Evolutionary conservation across 2,113 vertebrate genomes (phyloP).

Genomic region (Ascaphus truei): DNA sequence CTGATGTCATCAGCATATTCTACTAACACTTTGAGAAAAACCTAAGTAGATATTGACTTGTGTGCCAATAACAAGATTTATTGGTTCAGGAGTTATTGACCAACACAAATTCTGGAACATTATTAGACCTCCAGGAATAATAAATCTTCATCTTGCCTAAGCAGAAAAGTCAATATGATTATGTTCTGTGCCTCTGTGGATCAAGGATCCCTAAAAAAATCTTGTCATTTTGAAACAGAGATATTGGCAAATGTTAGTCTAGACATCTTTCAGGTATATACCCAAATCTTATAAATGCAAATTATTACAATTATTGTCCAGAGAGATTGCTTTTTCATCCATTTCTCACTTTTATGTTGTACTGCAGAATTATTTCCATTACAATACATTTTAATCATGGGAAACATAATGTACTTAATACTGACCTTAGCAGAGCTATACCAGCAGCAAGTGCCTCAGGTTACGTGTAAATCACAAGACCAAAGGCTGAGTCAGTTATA

Average conservation of each 20-base stretch:
- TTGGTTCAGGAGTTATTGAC: constrained; percentile 62
- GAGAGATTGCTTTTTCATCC: no score
- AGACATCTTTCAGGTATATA: not conserved
- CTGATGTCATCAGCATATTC: constrained; percentile 51
- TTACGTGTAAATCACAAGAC: no score
- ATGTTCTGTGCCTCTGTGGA: constrained; percentile 40
- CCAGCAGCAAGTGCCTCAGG: no score
- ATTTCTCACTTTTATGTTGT: no score
- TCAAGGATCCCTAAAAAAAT: constrained; percentile 14
- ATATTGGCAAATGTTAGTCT: not conserved
- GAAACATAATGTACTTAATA: no score
- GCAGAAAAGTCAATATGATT: constrained; percentile 63
- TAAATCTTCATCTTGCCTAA: constrained; percentile 64
- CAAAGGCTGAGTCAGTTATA: no score
- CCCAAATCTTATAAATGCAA: no score
- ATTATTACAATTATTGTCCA: no score
- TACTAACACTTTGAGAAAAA: constrained; percentile 54
- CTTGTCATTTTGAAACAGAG: not conserved
- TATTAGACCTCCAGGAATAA: constrained; percentile 62
- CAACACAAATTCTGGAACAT: constrained; percentile 55
- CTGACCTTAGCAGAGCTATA: no score
- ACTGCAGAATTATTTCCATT: no score
- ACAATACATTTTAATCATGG: no score
- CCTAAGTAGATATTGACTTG: constrained; percentile 64
- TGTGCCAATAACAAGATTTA: constrained; percentile 68